Evolutionary conservation across 1,140 invertebrate species (phyloP).

Genomic region (Caenorhabditis brenneri): DNA sequence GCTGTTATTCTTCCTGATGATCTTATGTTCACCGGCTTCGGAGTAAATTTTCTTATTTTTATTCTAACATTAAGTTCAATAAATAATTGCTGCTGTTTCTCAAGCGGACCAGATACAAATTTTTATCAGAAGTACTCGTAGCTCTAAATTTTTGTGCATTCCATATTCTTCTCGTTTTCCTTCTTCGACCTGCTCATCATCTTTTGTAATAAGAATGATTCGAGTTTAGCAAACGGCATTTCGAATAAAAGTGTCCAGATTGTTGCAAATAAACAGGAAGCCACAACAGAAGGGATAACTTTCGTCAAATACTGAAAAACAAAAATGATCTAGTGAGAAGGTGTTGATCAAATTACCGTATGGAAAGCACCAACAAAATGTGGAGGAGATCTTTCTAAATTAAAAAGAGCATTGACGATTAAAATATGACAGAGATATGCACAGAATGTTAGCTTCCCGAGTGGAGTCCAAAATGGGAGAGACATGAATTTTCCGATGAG

Average conservation of each 20-base stretch:
- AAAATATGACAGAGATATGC: conserved; percentile 53
- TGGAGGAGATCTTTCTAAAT: conserved; percentile 3
- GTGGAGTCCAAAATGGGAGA: conserved; percentile 44
- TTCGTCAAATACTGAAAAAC: background rate
- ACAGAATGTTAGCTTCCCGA: conserved; percentile 50
- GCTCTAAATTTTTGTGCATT: background rate
- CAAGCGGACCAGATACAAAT: too few relatives aligned
- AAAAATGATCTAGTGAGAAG: background rate
- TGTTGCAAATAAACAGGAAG: background rate
- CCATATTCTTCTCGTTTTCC: background rate
- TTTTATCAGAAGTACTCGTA: too few relatives aligned
- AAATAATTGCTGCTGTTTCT: too few relatives aligned
- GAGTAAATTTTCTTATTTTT: background rate
- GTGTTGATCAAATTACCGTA: background rate
- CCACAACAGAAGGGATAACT: background rate
- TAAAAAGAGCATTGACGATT: conserved; percentile 13
- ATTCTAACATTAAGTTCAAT: too few relatives aligned
- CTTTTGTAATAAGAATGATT: background rate
- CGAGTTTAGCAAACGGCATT: background rate
- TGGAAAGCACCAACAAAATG: background rate
- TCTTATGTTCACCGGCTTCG: background rate
- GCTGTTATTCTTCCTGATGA: conserved; percentile 11
- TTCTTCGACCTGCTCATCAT: background rate
- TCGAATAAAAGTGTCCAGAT: background rate
- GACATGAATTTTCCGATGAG: conserved; percentile 50